A percentile compares a stretch with the other conserved stretches of the same genome.
These are phyloP conservation scores for Pempheris klunzingeri DNA, from an alignment of 2,797 vertebrate species.

Conservation along the genomic window DNA sequence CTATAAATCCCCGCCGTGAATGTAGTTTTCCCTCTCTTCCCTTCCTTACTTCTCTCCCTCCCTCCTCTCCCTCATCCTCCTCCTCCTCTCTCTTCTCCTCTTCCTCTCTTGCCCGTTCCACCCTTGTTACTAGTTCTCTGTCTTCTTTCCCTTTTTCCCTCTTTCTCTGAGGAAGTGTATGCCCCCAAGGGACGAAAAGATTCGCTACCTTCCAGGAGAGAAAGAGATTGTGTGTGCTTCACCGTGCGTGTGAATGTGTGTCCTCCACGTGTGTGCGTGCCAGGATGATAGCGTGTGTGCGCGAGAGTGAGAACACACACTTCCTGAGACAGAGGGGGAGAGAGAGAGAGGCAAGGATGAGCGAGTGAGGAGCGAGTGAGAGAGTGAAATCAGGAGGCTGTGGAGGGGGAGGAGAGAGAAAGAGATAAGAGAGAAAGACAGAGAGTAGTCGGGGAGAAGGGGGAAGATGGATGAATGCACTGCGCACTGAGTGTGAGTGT, in stretches of 20 bases:
- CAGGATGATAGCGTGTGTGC: constrained; percentile 42
- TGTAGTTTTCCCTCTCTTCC: constrained; percentile 66
- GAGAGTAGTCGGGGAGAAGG: constrained; percentile 76
- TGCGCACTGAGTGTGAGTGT: constrained; percentile 63
- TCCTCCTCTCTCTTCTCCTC: constrained; percentile 25
- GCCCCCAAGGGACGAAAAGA: constrained; percentile 79
- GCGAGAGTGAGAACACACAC: constrained; percentile 71
- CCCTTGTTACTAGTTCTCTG: constrained; percentile 69
- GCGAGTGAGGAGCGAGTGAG: constrained; percentile 68
- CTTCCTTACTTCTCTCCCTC: constrained; percentile 35
- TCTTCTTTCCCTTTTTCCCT: constrained; percentile 70
- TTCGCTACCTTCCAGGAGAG: constrained; percentile 82
- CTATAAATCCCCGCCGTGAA: constrained; percentile 67
- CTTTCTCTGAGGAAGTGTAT: constrained; percentile 82
- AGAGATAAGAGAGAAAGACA: constrained; percentile 80
- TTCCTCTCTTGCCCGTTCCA: constrained; percentile 67
- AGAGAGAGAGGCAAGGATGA: constrained; percentile 72
- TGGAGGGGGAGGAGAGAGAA: constrained; percentile 76
- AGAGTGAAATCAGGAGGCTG: constrained; percentile 78
- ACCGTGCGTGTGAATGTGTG: constrained; percentile 44
- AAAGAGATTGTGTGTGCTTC: constrained; percentile 65
- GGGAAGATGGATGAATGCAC: constrained; percentile 81
- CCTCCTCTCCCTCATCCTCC: constrained; percentile 33
- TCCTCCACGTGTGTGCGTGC: constrained; percentile 52
- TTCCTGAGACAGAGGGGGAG: constrained; percentile 71